Percentiles rank a stretch among this genome's conserved stretches.
Conservation (phyloP, 2,888 invertebrate genomes). For the Noctua comes region DNA sequence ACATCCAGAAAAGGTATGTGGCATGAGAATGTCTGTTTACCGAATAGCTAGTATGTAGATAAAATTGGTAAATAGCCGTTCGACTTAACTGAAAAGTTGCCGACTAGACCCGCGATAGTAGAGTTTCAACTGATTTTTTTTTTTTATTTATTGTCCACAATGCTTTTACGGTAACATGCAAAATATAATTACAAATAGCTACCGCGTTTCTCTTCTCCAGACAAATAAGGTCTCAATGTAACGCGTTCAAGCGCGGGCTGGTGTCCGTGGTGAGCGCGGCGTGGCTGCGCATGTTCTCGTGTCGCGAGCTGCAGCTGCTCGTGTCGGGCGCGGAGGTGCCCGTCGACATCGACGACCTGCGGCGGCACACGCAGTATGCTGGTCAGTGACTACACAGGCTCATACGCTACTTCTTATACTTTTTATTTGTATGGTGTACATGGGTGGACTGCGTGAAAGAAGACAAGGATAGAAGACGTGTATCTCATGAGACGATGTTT, state of each 20-base stretch:
- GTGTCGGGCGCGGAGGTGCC: slow-evolving; percentile 98
- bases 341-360: slow-evolving; percentile 97
- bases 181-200: neutral
- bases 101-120: too few relatives aligned
- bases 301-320: slow-evolving; percentile 98
- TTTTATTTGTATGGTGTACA: neutral
- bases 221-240: slow-evolving; percentile 96
- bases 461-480: neutral
- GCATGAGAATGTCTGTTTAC: neutral
- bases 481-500: neutral
- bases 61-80: neutral
- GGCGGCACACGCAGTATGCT: slow-evolving; percentile 96
- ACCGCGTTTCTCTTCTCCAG: slow-evolving; percentile 64
- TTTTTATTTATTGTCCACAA: neutral
- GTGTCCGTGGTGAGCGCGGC: slow-evolving; percentile 97
- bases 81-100: neutral
- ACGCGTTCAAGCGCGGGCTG: slow-evolving; percentile 96
- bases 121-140: neutral
- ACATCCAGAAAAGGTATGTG: neutral
- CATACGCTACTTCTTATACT: neutral
- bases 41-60: neutral
- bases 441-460: neutral
- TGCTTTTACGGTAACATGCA: neutral
- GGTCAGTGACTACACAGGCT: slow-evolving; percentile 82
- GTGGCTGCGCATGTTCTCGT: slow-evolving; percentile 97